phyloP scores from a whole-genome alignment of 2,113 vertebrate genomes.

The Anseranas semipalmata region DNA sequence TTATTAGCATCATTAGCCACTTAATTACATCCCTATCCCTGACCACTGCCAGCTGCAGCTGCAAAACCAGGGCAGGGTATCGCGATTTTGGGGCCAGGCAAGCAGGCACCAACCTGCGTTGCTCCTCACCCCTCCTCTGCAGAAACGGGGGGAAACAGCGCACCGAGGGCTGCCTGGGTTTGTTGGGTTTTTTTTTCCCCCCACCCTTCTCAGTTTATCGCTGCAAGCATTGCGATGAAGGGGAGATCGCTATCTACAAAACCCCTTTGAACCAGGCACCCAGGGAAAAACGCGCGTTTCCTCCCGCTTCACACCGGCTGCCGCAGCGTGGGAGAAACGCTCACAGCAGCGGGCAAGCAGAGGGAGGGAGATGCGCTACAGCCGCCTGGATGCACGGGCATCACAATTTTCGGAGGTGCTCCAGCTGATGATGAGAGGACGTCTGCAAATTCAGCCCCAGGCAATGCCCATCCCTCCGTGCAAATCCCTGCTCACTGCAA shows the following conservation, averaged over 20 bases:
- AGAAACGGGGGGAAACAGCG: fast-evolving
- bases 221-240: fast-evolving
- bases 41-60: fast-evolving
- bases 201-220: not conserved
- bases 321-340: not conserved
- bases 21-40: not conserved
- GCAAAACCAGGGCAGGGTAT: fast-evolving
- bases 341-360: not conserved
- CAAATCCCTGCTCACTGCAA: not conserved
- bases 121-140: not conserved
- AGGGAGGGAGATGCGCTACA: not conserved
- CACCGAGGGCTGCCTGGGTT: not conserved
- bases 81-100: not conserved
- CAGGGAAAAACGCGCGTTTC: not conserved
- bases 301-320: not conserved
- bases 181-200: too few relatives aligned
- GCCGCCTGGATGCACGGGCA: fast-evolving
- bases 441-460: not conserved
- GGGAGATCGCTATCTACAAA: not conserved
- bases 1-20: not conserved
- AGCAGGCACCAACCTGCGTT: not conserved
- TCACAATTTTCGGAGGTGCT: not conserved
- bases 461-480: fast-evolving
- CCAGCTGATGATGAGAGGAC: not conserved
- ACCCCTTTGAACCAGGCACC: not conserved